Evolutionary conservation across 2,888 invertebrate species (phyloP), one percentile per base, ranked within the genome.

Genomic region (Drosophila meridiana): DNA sequence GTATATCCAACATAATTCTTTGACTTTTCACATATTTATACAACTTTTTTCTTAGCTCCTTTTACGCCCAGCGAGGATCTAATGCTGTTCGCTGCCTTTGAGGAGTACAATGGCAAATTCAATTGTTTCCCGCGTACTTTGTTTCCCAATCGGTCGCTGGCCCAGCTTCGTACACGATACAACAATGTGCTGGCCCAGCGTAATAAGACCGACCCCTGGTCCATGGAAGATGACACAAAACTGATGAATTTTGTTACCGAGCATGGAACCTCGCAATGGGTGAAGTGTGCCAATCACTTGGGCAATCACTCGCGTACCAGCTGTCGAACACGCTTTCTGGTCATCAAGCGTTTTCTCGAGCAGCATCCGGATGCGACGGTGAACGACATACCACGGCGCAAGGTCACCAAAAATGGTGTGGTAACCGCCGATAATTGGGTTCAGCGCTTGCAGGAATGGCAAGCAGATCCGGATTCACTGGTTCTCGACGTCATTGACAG

Each of bases 1-100:
- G 93, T 92, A 73, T 76, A 77, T 63, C 4, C 9, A 13, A 40
- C 2, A 14, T 38, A 3, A 8, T 55, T 55, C 9, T 40, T 28
- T 38, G 28, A 40, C 9, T 55, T 28, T 1, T 40, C 26, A 14
- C 28, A 28, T 9, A 40, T 40, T 36, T 3, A 55, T 40, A 13
- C 7, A 36, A 9, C 0, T 2, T 6, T 59, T 13, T 28, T 47
- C 4, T 45, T 40, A 93, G 93, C 63, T 7, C 80, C 82, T 73
- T 97, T 97, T 87, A 94, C 95, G 0, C 92, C 94, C 2, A 95
- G 95, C 66, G 97, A 97, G 92, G 96, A 96, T 91, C 91, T 95
- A 11, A 94, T 95, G 2, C 92, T 97, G 30, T 88, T 95, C n/a
- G 94, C 95, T 9, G 95, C 95, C 68, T 93, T 95, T 0, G 92